Base-by-base conservation (phyloP, 2,888 invertebrate genomes). In the Smittia sp. region DNA sequence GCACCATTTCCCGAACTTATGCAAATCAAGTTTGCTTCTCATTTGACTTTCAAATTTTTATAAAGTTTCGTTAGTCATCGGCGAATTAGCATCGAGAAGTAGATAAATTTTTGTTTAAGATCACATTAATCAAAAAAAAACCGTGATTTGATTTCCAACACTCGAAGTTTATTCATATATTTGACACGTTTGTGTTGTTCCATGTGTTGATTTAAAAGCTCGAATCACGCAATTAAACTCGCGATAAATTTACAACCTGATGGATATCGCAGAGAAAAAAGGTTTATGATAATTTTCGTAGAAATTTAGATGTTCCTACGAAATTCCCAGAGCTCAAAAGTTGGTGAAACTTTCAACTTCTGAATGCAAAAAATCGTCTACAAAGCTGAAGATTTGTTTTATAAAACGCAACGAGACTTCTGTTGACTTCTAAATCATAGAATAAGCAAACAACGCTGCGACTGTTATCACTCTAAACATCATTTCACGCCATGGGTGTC, bases 101-200 rank as follows among this genome's bases (percentile, higher is more conserved):
- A 18, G 15, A 25, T 20, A 38, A 67, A 65, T 65, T 27, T 4
- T 32, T 20, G 11, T n/a, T 22, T 20, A 63, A 27, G 15, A 6
- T 32, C 32, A 27, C 63, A 63, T 63, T 15, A 63, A 63, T 63
- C 63, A 63, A 25, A 63, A 38, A 62, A 9, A 32, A 32, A 32
- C 38, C 32, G 62, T 54, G 32, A 32, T 32, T 32, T 32, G 32
- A 32, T 20, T 62, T 72, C 62, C 39, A 72, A 62, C 72, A 72
- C 72, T 62, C 54, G 52, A 38, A 27, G 52, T 32, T 72, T 72
- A 72, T 72, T 72, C 62, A 72, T 62, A 72, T 72, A 38, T 72
- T 72, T 58, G 38, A 72, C 72, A 72, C 72, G 54, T 58, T 54
- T 72, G 32, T 46, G n/a, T 15, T 46, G 46, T 46, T 46, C 32